Evolutionary conservation across 1,140 invertebrate genomes (phyloP), one percentile per base, ranked within the genome.

Genomic region (Hypothenemus hampei): DNA sequence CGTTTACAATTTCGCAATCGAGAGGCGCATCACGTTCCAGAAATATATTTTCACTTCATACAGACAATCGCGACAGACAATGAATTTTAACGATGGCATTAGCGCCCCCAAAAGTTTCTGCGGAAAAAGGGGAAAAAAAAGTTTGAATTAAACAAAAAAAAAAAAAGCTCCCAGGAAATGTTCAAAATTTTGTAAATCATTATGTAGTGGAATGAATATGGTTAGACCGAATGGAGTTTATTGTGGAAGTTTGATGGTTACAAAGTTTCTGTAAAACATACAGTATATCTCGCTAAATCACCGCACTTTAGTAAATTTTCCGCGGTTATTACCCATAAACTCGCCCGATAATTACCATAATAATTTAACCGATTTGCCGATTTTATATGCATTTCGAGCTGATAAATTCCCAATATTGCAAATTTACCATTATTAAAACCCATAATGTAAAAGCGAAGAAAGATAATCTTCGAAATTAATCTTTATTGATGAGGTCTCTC

Each of bases 21-120:
- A 61, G 57, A 65, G 64, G 58, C 64, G 53, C 46, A 50, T 46
- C 65, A 65, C 64, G 64, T 63, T 50, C 26, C 59, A 45, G 46
- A 64, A 61, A 65, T 67, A 67, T 65, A 67, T 67, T 67, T 67
- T 67, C 65, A 67, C 63, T 67, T 67, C 63, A 67, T 65, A 63
- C 54, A 67, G 59, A 60, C 64, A 62, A 65, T 65, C 54, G 59
- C 58, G 57, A 62, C 65, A 62, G 62, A 65, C 60, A 63, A 66
- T 65, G 65, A 65, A 67, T 67, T 66, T 63, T 62, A 67, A 67
- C 63, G 62, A 50, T 13, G 47, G 57, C 52, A 64, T 65, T 64
- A 66, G 49, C 54, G 59, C 52, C 29, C 13, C 41, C 52, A 46
- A 53, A 29, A 29, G 26, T 29, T n/a, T n/a, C 40, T 44, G 22